phyloP scores from a whole-genome alignment of 2,888 invertebrate species.

The Amphiduros pacificus region DNA sequence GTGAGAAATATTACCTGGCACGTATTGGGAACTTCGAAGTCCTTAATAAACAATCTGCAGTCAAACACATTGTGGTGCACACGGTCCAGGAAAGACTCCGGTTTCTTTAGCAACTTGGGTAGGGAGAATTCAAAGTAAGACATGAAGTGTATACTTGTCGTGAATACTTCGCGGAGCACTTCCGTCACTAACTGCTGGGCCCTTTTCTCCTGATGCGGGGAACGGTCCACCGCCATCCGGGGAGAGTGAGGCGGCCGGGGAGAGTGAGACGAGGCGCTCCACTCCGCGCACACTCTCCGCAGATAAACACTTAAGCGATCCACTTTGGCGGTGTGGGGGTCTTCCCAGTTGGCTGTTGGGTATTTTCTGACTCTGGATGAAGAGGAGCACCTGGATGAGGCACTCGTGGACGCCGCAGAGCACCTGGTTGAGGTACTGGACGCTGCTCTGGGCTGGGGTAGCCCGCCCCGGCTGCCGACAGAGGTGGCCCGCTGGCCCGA shows the following conservation, averaged over 20 bases:
- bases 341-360: too few species aligned
- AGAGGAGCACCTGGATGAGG: too few species aligned
- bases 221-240: background rate
- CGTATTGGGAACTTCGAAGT: background rate
- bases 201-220: background rate
- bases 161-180: background rate
- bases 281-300: background rate
- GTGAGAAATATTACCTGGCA: too few species aligned
- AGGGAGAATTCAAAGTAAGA: background rate
- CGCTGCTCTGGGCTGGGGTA: too few species aligned
- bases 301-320: conserved; percentile 1
- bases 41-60: background rate
- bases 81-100: background rate
- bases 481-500: too few species aligned
- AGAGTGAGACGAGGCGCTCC: background rate
- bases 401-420: too few species aligned
- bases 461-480: too few species aligned
- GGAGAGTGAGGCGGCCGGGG: too few species aligned
- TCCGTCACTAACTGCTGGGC: background rate
- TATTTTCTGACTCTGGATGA: too few species aligned
- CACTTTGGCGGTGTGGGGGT: too few species aligned
- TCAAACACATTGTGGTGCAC: background rate
- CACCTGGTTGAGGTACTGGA: too few species aligned
- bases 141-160: background rate
- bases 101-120: background rate